Conservation (phyloP, 2,113 vertebrate genomes). For the Micronisus gabar region DNA sequence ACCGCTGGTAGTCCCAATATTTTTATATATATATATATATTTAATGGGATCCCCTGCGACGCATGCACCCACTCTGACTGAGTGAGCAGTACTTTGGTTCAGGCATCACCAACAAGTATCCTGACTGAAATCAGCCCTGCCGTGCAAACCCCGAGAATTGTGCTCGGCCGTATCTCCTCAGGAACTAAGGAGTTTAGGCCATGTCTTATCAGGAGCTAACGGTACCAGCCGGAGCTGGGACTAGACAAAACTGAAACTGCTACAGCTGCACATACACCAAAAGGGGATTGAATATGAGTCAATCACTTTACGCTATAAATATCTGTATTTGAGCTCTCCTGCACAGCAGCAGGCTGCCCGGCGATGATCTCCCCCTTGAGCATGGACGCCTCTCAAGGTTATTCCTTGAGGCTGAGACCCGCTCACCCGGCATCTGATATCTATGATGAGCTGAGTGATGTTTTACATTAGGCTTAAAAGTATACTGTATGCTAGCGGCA, state of each 20-base stretch:
- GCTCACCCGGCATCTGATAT: not conserved
- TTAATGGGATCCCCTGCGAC: not conserved
- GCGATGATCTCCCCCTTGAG: not conserved
- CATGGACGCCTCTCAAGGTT: not conserved
- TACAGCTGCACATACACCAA: not conserved
- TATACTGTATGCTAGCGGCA: not conserved
- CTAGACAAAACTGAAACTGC: not conserved
- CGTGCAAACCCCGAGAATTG: not conserved
- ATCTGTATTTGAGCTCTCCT: not conserved
- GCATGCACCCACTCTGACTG: not conserved
- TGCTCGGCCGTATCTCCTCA: rapidly evolving
- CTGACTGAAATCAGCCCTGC: not conserved
- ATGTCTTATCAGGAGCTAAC: not conserved
- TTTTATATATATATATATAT: too few species aligned
- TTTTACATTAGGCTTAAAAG: not conserved
- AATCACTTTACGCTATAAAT: not conserved
- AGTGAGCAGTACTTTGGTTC: not conserved
- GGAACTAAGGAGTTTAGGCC: not conserved
- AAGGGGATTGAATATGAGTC: rapidly evolving
- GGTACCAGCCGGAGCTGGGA: not conserved
- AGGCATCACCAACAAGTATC: not conserved
- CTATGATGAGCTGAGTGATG: not conserved
- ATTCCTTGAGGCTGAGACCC: rapidly evolving
- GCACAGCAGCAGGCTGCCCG: rapidly evolving
- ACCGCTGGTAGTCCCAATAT: not conserved